phyloP scores from a whole-genome alignment of 2,888 invertebrate genomes.

The Suillia variegata region DNA sequence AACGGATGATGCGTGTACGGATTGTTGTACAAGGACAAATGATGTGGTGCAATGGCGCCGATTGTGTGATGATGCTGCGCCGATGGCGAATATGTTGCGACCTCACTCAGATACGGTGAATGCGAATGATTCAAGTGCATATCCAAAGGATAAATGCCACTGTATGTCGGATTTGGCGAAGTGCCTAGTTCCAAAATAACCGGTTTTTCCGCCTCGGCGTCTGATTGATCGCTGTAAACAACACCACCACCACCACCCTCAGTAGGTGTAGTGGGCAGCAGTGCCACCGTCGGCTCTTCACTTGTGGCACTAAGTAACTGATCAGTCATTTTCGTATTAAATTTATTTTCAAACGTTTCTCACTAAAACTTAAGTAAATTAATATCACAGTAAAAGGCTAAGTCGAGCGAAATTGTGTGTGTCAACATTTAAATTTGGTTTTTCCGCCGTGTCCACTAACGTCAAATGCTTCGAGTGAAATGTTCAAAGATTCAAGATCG shows the following conservation, averaged over 20 bases:
- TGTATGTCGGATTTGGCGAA: slow-evolving; percentile 19
- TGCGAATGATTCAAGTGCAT: slow-evolving; percentile 24
- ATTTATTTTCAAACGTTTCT: neutral
- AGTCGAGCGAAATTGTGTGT: neutral
- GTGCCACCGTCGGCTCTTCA: slow-evolving; percentile 37
- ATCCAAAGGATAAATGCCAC: slow-evolving; percentile 26
- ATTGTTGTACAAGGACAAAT: slow-evolving; percentile 30
- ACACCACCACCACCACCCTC: neutral
- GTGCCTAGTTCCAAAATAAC: slow-evolving; percentile 47
- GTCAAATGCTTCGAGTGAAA: slow-evolving; percentile 26
- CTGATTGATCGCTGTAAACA: slow-evolving; percentile 26
- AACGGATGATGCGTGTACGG: slow-evolving; percentile 23
- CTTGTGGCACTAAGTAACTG: slow-evolving; percentile 39
- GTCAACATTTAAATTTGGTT: neutral
- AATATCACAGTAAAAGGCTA: slow-evolving; percentile 27
- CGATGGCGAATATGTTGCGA: neutral
- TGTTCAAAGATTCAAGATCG: slow-evolving; percentile 26
- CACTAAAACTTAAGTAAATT: slow-evolving; percentile 14
- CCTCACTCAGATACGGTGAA: slow-evolving; percentile 5
- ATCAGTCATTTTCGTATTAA: slow-evolving; percentile 43
- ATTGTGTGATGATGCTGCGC: neutral
- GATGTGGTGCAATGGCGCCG: slow-evolving; percentile 7
- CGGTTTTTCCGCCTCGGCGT: slow-evolving; percentile 48
- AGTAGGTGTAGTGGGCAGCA: slow-evolving; percentile 27
- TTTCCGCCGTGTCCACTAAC: slow-evolving; percentile 22